These are phyloP conservation scores for Abrostola tripartita DNA, from an alignment of 2,888 invertebrate species.

Conservation along the genomic window DNA sequence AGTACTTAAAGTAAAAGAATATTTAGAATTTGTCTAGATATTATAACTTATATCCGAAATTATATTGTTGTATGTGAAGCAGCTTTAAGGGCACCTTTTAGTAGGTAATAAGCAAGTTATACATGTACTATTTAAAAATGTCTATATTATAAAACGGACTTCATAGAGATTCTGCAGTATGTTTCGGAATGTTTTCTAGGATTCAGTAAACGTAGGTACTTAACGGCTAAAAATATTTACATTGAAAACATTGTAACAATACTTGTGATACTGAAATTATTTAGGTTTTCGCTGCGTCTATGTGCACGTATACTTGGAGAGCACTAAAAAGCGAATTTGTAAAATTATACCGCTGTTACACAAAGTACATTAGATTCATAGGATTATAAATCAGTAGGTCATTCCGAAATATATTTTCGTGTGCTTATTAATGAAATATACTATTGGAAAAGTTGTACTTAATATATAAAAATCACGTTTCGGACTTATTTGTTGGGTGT, in stretches of 20 bases:
- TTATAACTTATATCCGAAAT: conserved; percentile 38
- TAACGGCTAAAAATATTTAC: conserved; percentile 17
- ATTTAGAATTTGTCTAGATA: conserved; percentile 38
- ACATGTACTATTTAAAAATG: conserved; percentile 32
- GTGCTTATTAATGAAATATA: conserved; percentile 67
- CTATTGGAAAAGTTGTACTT: conserved; percentile 78
- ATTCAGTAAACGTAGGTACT: conserved; percentile 12
- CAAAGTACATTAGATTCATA: conserved; percentile 61
- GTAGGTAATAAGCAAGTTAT: conserved; percentile 33
- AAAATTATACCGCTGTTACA: conserved; percentile 53
- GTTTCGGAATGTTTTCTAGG: conserved; percentile 37
- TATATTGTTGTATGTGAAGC: conserved; percentile 45
- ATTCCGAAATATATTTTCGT: conserved; percentile 72
- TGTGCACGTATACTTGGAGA: conserved; percentile 38
- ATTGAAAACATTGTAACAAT: conserved; percentile 23
- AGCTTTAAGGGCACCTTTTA: conserved; percentile 49
- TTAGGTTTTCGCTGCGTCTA: conserved; percentile 33
- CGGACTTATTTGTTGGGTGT: conserved; percentile 80
- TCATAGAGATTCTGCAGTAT: conserved; percentile 13
- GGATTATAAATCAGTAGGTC: conserved; percentile 60
- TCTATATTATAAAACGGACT: conserved; percentile 25
- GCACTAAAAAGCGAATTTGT: conserved; percentile 46
- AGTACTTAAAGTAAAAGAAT: conserved; percentile 58
- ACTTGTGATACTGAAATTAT: conserved; percentile 42
- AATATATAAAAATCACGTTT: conserved; percentile 72